phyloP scores from a whole-genome alignment of 2,113 vertebrate genomes.

The Syrmaticus mikado region DNA sequence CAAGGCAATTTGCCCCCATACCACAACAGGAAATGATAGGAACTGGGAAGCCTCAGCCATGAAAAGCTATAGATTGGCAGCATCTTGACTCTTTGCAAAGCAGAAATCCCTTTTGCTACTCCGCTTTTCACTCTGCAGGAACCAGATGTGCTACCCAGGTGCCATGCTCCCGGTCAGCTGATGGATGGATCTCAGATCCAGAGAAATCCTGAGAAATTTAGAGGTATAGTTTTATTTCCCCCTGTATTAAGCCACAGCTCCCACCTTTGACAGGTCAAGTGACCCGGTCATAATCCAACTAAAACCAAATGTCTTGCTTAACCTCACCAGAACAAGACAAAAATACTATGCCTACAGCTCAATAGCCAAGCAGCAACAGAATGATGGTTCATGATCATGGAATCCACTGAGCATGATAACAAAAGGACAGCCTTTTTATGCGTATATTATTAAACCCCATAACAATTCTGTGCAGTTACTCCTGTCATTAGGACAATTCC shows the following conservation, averaged over 20 bases:
- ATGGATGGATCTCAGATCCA: background rate
- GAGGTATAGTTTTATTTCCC: background rate
- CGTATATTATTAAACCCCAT: background rate
- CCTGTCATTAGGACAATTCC: background rate
- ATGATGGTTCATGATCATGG: background rate
- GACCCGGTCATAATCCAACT: fast-evolving
- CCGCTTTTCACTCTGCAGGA: background rate
- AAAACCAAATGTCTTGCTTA: background rate
- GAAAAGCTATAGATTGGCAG: background rate
- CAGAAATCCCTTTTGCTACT: background rate
- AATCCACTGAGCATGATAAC: background rate
- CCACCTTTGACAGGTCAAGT: background rate
- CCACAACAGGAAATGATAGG: background rate
- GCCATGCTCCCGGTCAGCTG: background rate
- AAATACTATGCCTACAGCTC: background rate
- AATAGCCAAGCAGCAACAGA: background rate
- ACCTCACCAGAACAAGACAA: background rate
- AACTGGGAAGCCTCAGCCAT: background rate
- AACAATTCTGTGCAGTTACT: background rate
- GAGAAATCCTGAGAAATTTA: background rate
- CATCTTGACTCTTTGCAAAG: background rate
- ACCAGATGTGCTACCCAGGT: background rate
- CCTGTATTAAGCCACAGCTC: fast-evolving
- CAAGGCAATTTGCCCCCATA: background rate
- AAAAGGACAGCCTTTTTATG: background rate